Conservation (phyloP, 1,140 invertebrate genomes). For the Eubasilissa regina region DNA sequence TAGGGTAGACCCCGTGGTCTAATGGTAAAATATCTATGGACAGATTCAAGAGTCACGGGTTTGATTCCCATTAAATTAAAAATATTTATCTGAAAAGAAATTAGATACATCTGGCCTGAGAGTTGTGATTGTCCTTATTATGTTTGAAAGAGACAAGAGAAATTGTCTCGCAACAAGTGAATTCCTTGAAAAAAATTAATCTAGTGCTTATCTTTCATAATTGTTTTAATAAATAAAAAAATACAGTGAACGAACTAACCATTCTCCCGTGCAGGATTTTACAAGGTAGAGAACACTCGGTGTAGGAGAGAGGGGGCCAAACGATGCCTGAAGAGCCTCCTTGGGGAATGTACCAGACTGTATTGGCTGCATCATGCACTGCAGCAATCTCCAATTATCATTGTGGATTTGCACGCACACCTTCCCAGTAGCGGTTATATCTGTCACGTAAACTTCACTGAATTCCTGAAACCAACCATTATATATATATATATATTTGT, state of each 20-base stretch:
- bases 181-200: too few species aligned
- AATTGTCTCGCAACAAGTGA: too few species aligned
- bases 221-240: neutral
- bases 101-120: too few species aligned
- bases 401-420: slow-evolving; percentile 55
- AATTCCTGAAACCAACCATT: slow-evolving; percentile 43
- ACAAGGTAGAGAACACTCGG: slow-evolving; percentile 49
- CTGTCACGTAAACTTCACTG: slow-evolving; percentile 45
- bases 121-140: too few species aligned
- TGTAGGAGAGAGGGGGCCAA: slow-evolving; percentile 39
- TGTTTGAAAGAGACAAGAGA: too few species aligned
- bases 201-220: too few species aligned
- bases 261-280: slow-evolving; percentile 53
- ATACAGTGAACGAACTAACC: slow-evolving; percentile 33
- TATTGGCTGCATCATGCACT: slow-evolving; percentile 52
- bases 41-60: too few species aligned
- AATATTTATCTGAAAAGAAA: too few species aligned
- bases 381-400: slow-evolving; percentile 48
- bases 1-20: too few species aligned
- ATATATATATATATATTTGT: slow-evolving; percentile 7
- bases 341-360: slow-evolving; percentile 46
- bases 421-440: slow-evolving; percentile 39
- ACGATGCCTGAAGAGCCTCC: slow-evolving; percentile 50
- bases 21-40: too few species aligned
- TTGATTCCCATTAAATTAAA: too few species aligned